Conservation (phyloP, 2,888 invertebrate genomes). For the Desoria tigrina region DNA sequence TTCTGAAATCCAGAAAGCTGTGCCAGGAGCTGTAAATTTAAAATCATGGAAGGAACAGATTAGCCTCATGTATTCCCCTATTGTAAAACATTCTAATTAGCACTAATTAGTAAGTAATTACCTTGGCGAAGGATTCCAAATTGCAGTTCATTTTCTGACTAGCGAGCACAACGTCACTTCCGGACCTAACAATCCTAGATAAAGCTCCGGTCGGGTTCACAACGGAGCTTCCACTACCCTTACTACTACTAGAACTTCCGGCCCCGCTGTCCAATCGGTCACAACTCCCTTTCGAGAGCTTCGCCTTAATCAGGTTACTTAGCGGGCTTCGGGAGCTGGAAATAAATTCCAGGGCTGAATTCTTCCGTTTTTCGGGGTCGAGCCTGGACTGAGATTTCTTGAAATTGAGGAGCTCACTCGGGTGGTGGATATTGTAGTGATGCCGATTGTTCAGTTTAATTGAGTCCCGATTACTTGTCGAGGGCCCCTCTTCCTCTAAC, state of each 20-base stretch:
- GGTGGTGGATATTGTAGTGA: conserved; percentile 19
- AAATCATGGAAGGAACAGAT: not conserved
- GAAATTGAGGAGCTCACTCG: conserved; percentile 5
- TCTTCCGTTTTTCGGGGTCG: not conserved
- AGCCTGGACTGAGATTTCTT: not conserved
- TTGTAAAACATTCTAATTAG: not conserved
- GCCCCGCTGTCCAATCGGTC: not conserved
- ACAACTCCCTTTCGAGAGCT: not conserved
- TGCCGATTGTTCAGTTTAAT: not conserved
- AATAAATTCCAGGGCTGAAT: conserved; percentile 5
- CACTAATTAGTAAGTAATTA: conserved; percentile 12
- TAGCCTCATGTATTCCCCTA: not conserved
- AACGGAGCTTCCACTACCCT: not conserved
- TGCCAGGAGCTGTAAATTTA: conserved; percentile 16
- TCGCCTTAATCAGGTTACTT: not conserved
- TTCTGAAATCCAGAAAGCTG: conserved; percentile 29
- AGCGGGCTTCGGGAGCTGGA: conserved; percentile 10
- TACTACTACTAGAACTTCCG: not conserved
- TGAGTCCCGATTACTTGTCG: not conserved
- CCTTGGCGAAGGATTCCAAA: conserved; percentile 47
- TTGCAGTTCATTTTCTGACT: conserved; percentile 26
- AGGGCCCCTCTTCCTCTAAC: no score
- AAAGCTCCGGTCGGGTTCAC: not conserved
- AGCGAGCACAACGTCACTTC: conserved; percentile 1
- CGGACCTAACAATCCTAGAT: not conserved